These are phyloP conservation scores for Orchesellides sinensis DNA, from an alignment of 2,888 invertebrate genomes.

Conservation along the genomic window DNA sequence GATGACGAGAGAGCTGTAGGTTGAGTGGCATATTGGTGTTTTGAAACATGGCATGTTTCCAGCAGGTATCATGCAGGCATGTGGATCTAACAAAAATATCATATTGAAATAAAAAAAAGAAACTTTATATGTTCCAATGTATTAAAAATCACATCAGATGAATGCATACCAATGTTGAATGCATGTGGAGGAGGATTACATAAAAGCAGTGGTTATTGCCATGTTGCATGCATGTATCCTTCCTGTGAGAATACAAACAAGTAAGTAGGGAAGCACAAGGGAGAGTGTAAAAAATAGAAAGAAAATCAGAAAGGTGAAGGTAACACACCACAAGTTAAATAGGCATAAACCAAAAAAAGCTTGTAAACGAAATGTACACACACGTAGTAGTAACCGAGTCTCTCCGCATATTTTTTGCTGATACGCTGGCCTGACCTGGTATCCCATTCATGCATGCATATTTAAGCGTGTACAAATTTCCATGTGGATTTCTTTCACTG, in stretches of 20 bases:
- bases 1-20: constrained; percentile 1
- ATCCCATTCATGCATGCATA: background rate
- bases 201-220: background rate
- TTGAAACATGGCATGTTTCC: constrained; percentile 4
- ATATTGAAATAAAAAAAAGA: background rate
- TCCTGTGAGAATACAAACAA: too few species aligned
- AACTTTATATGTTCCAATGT: background rate
- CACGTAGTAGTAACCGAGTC: too few species aligned
- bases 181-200: too few species aligned
- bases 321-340: background rate
- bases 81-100: background rate
- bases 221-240: background rate
- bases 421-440: background rate
- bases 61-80: background rate
- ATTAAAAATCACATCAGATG: background rate
- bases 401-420: background rate
- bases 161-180: too few species aligned
- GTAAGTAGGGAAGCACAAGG: too few species aligned
- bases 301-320: background rate
- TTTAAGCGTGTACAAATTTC: background rate
- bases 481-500: background rate
- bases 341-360: background rate
- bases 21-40: constrained; percentile 18
- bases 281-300: background rate
- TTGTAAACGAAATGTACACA: too few species aligned